Base-by-base conservation (phyloP, 2,888 invertebrate genomes). In the Plebejus anna region DNA sequence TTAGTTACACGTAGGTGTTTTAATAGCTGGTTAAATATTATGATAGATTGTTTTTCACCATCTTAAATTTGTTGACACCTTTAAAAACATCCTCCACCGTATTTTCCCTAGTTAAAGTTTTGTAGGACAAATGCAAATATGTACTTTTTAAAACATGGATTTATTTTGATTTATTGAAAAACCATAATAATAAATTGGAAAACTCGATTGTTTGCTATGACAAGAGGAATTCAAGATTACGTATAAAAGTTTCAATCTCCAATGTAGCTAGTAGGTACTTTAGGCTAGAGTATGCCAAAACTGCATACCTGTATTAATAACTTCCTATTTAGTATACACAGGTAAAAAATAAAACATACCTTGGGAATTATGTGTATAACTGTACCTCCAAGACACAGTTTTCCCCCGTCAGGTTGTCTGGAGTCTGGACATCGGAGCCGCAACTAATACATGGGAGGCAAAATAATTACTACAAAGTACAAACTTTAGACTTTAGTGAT, bases 1-100 rank as follows among this genome's bases (percentile, higher is more conserved):
- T 90, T 89, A 87, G 86, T 83, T 85, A 84, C 87, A 82, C 88
- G 90, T 90, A 85, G 79, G 84, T 86, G 88, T 86, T 92, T 91
- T 91, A 87, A 87, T 85, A 83, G 85, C 85, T 85, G 81, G 83
- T 88, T 88, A 88, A 89, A 89, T 85, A 82, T 32, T 32, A 32
- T 81, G 79, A 80, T 80, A 79, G 82, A 84, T 32, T 32, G 32
- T 66, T 13, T 4, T 13, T 16, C 1, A 55, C 55, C 16, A 55
- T 55, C 55, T 55, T 16, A 55, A 47, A 47, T 47, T 9, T 55
- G 55, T 55, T 55, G 55, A 55, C 55, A 55, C 16, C 16, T 55
- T 55, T 16, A 9, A 55, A 55, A 55, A 55, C 16, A 4, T 16
- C 16, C 4, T 55, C 16, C 55, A 13, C 55, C 16, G 4, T 55